These are phyloP conservation scores for Tiaroga cobitis DNA, from an alignment of 2,797 vertebrate species.

Conservation along the genomic window DNA sequence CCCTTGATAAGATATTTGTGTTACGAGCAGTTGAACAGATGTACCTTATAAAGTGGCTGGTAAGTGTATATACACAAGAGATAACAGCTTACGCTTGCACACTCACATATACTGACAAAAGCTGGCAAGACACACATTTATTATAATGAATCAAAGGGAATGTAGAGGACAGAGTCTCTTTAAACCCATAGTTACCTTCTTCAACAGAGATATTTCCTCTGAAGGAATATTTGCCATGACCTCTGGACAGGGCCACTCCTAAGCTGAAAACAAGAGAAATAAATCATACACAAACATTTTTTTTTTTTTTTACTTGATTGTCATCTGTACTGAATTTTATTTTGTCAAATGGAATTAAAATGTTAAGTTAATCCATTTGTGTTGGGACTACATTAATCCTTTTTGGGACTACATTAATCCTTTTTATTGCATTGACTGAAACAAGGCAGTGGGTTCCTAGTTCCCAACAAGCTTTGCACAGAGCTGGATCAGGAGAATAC, in stretches of 20 bases:
- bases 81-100: neutral
- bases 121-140: neutral
- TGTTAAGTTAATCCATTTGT: no score
- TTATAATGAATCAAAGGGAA: neutral
- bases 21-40: neutral
- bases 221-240: conserved; percentile 96
- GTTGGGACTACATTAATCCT: no score
- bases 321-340: neutral
- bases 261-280: conserved; percentile 77
- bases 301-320: neutral
- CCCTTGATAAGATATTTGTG: neutral
- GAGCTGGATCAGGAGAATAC: no score
- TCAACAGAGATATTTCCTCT: conserved; percentile 94
- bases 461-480: no score
- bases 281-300: neutral
- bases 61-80: neutral
- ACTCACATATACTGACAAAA: neutral
- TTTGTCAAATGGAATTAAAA: neutral
- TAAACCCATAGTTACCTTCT: conserved; percentile 83
- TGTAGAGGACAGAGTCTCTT: conserved; percentile 39
- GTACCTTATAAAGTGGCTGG: neutral
- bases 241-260: conserved; percentile 94
- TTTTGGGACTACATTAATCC: no score
- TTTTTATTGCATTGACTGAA: no score
- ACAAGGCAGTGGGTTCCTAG: no score